Evolutionary conservation across 1,140 invertebrate genomes (phyloP), one percentile per base, ranked within the genome.

Genomic region (Lepidurus couesii): DNA sequence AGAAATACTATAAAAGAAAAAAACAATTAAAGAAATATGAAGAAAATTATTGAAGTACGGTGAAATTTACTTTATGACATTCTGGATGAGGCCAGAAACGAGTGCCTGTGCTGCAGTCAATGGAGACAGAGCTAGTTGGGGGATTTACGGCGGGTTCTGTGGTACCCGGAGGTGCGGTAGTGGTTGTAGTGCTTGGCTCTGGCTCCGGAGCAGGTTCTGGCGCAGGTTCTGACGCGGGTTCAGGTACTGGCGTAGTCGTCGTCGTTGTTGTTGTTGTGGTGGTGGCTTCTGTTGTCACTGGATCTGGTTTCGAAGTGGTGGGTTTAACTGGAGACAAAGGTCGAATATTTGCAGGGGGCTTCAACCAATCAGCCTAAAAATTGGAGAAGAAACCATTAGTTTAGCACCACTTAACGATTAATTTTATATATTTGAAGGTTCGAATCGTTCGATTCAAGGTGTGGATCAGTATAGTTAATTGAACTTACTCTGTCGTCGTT

Each of bases 1-100:
- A 85, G 74, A 81, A 84, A 47, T 85, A 85, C 79, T 83, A 80
- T 43, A 79, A 0, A 13, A 78, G 24, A n/a, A 21, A 26, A 24
- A 21, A 5, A 24, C 11, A 45, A 44, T 5, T 53, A 16, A 78
- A 73, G 3, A n/a, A 7, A 77, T 77, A 7, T n/a, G 4, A 53
- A 73, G 42, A 7, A 26, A 77, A 24, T 74, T 42, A 45, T 10
- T 8, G 21, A 34, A 16, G 47, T n/a, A 11, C 6, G 6, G 44
- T 21, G 5, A 42, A 78, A 21, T 13, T 34, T 75, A 78, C 79
- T 77, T 78, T 80, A 21, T 79, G 78, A 53, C 81, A 83, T 13
- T 83, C 81, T 34, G 75, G 75, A n/a, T 83, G 81, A 47, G 80
- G 76, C 44, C 44, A 80, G 74, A 80, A 81, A 5, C 79, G 53